phyloP scores from a whole-genome alignment of 2,797 vertebrate genomes.

The Mycteria americana region DNA sequence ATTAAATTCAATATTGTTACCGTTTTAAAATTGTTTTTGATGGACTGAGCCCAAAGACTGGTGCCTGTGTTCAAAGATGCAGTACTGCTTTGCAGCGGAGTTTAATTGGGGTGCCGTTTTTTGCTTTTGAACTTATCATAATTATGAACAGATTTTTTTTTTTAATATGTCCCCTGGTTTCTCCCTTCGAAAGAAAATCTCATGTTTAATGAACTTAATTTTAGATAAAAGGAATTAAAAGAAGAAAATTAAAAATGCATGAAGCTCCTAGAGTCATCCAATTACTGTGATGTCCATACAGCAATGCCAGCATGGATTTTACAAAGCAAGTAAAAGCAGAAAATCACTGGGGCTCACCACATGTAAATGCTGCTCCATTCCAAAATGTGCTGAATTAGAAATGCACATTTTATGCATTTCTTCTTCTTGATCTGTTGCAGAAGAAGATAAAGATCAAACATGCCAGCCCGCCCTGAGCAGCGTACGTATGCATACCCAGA shows the following conservation, averaged over 20 bases:
- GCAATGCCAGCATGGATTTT: not conserved
- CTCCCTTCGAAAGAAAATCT: constrained; percentile 28
- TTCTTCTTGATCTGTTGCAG: constrained; percentile 45
- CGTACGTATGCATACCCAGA: not conserved
- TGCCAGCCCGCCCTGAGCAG: not conserved
- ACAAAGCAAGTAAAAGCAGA: constrained; percentile 11
- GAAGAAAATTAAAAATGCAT: constrained; percentile 61
- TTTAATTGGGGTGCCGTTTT: constrained; percentile 9
- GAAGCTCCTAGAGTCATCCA: constrained; percentile 22
- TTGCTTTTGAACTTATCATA: not conserved
- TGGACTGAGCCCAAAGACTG: not conserved
- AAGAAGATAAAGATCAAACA: constrained; percentile 45
- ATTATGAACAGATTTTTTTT: not conserved
- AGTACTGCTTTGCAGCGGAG: not conserved
- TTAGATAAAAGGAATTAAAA: constrained; percentile 58
- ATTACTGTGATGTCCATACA: constrained; percentile 31
- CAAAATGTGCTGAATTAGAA: constrained; percentile 11
- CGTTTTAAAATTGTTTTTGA: not conserved
- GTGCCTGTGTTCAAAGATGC: not conserved
- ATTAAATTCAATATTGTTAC: not conserved
- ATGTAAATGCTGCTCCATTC: not conserved
- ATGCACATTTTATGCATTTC: constrained; percentile 8
- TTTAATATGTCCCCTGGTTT: not conserved
- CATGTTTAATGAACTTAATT: constrained; percentile 52
- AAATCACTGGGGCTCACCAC: not conserved